phyloP scores from a whole-genome alignment of 30 jellyfish, hydroid and myxozoan genomes.

The Sanderia malayensis region DNA sequence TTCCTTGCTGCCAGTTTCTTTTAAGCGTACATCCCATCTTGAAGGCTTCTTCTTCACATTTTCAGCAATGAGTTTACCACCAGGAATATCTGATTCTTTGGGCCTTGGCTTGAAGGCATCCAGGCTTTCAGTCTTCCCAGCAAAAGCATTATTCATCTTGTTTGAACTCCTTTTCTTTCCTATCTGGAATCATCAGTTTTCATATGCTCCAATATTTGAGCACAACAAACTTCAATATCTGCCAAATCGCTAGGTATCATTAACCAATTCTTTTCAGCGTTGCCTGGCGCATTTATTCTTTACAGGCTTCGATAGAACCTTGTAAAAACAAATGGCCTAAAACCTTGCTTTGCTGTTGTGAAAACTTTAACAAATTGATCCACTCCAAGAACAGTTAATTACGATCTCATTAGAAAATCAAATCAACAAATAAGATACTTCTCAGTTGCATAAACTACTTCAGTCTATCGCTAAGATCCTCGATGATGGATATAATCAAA shows the following conservation, averaged over 20 bases:
- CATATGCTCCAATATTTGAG: not conserved
- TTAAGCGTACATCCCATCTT: not conserved
- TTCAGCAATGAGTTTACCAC: not conserved
- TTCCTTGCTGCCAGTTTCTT: not conserved
- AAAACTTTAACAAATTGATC: too few species aligned
- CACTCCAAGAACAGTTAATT: too few species aligned
- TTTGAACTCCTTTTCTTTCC: too few species aligned
- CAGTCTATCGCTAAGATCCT: too few species aligned
- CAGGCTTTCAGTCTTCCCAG: not conserved
- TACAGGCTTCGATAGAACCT: too few species aligned
- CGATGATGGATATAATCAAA: too few species aligned
- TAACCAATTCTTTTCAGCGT: too few species aligned
- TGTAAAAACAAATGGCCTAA: not conserved
- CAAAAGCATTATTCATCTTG: not conserved
- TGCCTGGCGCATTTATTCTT: too few species aligned
- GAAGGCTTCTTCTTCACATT: not conserved
- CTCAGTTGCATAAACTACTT: too few species aligned
- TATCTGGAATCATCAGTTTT: not conserved
- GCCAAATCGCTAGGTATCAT: too few species aligned
- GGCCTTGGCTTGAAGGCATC: not conserved
- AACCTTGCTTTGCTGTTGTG: not conserved
- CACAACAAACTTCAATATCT: too few species aligned
- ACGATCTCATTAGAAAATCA: not conserved
- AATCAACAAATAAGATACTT: not conserved
- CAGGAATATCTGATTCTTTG: not conserved